Evolutionary conservation across 2,113 vertebrate species (phyloP).

Genomic region (Labrus mixtus): DNA sequence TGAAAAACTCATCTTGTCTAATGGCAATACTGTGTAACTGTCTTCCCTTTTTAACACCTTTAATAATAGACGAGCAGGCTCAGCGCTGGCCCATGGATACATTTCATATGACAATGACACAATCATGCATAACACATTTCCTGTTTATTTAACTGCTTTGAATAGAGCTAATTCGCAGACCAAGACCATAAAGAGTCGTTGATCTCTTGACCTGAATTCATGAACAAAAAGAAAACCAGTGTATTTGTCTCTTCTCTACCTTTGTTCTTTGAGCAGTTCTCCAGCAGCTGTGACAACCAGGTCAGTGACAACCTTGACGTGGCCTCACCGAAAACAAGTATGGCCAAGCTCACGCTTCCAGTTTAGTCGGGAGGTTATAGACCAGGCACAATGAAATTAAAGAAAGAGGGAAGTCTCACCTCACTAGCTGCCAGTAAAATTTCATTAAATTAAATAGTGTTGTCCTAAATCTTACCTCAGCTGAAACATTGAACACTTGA

Average conservation of each 20-base stretch:
- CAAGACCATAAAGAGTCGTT: neutral
- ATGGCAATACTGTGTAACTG: constrained; percentile 3
- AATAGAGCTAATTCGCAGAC: constrained; percentile 23
- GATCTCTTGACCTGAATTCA: constrained; percentile 10
- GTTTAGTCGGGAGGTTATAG: constrained; percentile 28
- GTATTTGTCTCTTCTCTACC: neutral
- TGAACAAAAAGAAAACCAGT: constrained; percentile 11
- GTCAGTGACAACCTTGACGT: constrained; percentile 33
- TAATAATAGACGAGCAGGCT: neutral
- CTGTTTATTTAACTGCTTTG: constrained; percentile 12
- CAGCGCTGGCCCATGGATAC: neutral
- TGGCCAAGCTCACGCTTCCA: neutral
- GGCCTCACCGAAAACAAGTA: constrained; percentile 6
- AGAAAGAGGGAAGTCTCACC: neutral
- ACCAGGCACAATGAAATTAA: neutral
- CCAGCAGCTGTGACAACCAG: constrained; percentile 17
- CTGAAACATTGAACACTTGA: neutral
- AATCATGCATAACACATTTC: neutral
- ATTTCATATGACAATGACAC: neutral
- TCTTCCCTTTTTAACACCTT: neutral
- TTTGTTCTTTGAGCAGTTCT: constrained; percentile 10
- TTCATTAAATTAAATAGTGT: neutral
- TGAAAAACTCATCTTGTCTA: constrained; percentile 6
- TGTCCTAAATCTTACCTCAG: neutral
- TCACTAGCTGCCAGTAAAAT: neutral